Base-by-base conservation (phyloP, 2,113 vertebrate genomes). In the Phalacrocorax pelagicus region DNA sequence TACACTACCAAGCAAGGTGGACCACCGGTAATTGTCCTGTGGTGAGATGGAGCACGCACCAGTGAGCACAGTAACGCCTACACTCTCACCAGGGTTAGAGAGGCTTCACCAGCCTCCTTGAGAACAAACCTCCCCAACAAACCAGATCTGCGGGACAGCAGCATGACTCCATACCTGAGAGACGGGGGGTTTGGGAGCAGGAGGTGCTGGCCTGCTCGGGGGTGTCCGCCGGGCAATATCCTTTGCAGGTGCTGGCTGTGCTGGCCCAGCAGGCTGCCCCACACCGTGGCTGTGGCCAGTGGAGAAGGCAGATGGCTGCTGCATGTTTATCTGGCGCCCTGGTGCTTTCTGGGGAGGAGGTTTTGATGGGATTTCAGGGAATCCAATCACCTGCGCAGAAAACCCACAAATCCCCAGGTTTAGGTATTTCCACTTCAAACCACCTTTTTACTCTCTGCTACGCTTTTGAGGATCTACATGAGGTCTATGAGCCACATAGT, bases 121-220 rank as follows among this genome's bases (percentile, higher is more conserved):
- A 12, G 49, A 44, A 51, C 40, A 78, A 82, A 17, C 16, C 16
- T 63, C 16, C 19, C 38, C 66, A 62, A 2, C 75, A 57, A 74
- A 51, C 8, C 3, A 2, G 49, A 57, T 1, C 59, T 24, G 6
- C 27, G 54, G 75, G n/a, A 19, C 34, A 70, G 49, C 1, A 5
- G 36, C 4, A 2, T 0, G 0, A 7, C 63, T 36, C 49, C 12
- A 3, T 96, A 98, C 98, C 98, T 98, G 97, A 86, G 97, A 91
- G 57, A 79, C 0, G 2, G 94, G 34, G 40, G 90, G 95, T 44
- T 81, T 97, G 54, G 98, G 98, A 87, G 98, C 97, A 2, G 97
- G 98, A 61, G 98, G 98, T 3, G 97, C 97, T 29, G 98, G 98
- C 29, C 98, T 94, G 94, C 81, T 98, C 0, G 98, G 98, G 27